Conservation (phyloP, 1,140 invertebrate genomes). For the Ips typographus region DNA sequence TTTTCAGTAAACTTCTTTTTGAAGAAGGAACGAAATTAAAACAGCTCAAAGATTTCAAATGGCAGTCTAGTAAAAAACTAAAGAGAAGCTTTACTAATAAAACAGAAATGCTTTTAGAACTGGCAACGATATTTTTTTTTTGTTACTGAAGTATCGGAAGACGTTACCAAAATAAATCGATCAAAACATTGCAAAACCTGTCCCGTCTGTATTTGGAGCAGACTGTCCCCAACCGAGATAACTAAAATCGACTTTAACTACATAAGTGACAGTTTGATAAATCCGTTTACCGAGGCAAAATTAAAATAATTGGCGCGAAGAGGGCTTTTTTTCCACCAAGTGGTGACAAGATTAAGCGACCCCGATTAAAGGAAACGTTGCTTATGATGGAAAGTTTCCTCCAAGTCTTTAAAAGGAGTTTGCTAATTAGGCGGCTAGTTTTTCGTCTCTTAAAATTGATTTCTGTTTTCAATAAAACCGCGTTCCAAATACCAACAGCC, state of each 20-base stretch:
- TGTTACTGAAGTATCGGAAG: neutral
- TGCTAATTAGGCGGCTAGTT: slow-evolving; percentile 7
- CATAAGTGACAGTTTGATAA: slow-evolving; percentile 27
- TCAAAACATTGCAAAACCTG: slow-evolving; percentile 8
- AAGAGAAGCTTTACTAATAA: too few species aligned
- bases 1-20: too few species aligned
- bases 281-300: slow-evolving; percentile 28
- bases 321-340: slow-evolving; percentile 21
- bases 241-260: slow-evolving; percentile 28
- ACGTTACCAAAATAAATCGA: neutral
- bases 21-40: too few species aligned
- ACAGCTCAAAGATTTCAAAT: too few species aligned
- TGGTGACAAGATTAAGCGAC: slow-evolving; percentile 26
- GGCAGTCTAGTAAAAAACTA: too few species aligned
- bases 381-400: slow-evolving; percentile 29
- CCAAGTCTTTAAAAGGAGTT: slow-evolving; percentile 19
- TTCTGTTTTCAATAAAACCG: neutral
- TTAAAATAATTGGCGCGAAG: slow-evolving; percentile 28
- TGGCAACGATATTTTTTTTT: neutral
- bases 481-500: neutral
- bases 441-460: slow-evolving; percentile 1
- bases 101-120: too few species aligned
- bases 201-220: slow-evolving; percentile 23
- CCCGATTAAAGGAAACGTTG: slow-evolving; percentile 19
- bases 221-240: slow-evolving; percentile 4